Evolutionary conservation across 2,797 vertebrate genomes (phyloP), one percentile per base, ranked within the genome.

Genomic region (Meda fulgida): DNA sequence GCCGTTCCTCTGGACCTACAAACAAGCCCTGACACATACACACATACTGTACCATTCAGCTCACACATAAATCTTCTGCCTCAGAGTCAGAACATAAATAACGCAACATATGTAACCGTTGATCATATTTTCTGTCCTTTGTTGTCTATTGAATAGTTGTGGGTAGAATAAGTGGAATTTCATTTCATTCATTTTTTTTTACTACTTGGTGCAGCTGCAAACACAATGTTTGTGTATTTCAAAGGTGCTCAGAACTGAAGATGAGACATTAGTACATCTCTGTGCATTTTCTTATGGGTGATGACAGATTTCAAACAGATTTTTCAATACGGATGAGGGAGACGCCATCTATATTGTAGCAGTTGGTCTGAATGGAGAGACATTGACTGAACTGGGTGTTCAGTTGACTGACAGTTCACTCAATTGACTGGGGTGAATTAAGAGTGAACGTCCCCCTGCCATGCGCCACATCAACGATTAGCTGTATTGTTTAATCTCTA

Each of bases 1-100:
- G 89, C 88, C 55, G 36, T 88, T 88, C 87, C 83, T 86, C 83
- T 84, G 88, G 89, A 83, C 83, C 85, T 65, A 89, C 85, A 85
- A 77, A 26, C 81, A 73, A 87, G 87, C 89, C 87, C 89, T 71
- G 29, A 65, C 65, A 89, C 88, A 84, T 58, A 14, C 18, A 16
- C 48, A 51, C 48, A 51, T 14, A 14, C 43, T 46, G 43, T 46
- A 55, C 40, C 58, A 55, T 38, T 73, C 48, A 78, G 67, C 48
- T 58, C 69, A 14, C 48, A 80, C 29, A 63, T 55, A 67, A 40
- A 29, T 65, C 6, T 16, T 63, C 14, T 7, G 55, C 55, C 55
- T n/a, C 55, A 11, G 58, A 63, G 26, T 65, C 26, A 65, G 23
- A 18, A 31, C 2, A 65, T 31, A 58, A 58, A 58, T 19, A 34